These are phyloP conservation scores for Amphimallon solstitiale DNA, from an alignment of 2,888 invertebrate species.

Conservation along the genomic window DNA sequence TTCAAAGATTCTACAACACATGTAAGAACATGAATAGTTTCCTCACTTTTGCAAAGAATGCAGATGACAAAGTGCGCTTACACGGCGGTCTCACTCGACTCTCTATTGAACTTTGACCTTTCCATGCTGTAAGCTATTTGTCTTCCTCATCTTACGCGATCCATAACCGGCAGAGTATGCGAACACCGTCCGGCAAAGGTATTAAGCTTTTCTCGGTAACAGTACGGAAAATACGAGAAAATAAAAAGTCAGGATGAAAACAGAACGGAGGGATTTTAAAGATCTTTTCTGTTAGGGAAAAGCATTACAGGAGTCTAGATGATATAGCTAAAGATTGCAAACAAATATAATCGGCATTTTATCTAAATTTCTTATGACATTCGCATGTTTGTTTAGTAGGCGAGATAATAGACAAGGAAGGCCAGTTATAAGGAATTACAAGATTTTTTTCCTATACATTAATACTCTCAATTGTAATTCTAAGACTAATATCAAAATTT, in stretches of 20 bases:
- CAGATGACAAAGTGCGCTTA: constrained; percentile 20
- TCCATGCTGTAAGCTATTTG: constrained; percentile 23
- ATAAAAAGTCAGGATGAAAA: neutral
- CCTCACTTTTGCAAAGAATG: constrained; percentile 1
- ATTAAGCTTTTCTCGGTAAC: neutral
- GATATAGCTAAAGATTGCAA: too few species aligned
- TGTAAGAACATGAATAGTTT: too few species aligned
- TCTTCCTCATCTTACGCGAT: constrained; percentile 16
- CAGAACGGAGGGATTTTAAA: neutral
- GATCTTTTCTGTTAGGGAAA: constrained; percentile 11
- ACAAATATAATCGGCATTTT: too few species aligned
- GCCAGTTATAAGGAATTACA: too few species aligned
- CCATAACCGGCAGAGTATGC: neutral
- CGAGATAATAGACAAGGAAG: too few species aligned
- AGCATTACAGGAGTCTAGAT: too few species aligned
- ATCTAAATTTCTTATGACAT: too few species aligned
- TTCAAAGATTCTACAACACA: too few species aligned
- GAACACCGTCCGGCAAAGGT: constrained; percentile 18
- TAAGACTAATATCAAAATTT: too few species aligned
- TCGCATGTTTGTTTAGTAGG: too few species aligned
- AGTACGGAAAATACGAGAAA: constrained; percentile 10
- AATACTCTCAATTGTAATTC: too few species aligned
- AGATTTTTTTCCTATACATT: too few species aligned
- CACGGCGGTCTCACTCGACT: constrained; percentile 13
- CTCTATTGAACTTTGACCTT: constrained; percentile 34